Evolutionary conservation across 1,140 invertebrate genomes (phyloP), one percentile per base, ranked within the genome.

Genomic region (Pachypeltis micranthus): DNA sequence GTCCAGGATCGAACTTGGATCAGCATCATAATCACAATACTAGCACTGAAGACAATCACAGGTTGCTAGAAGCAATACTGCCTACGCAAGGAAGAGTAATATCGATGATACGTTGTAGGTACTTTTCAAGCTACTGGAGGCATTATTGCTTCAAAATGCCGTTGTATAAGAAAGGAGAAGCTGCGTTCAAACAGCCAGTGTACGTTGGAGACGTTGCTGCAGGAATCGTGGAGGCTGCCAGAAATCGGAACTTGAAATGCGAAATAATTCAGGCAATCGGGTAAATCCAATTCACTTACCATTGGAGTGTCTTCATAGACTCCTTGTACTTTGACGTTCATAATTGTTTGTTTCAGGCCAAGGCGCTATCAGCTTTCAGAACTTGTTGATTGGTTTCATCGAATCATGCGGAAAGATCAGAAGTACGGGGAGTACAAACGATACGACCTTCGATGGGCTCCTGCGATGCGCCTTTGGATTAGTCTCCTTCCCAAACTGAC

Each of bases 231-330:
- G 87, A 87, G 69, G 85, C 87, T 25, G 77, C 87, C n/a, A 83
- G 78, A 70, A 89, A 96, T 77, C 83, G 83, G 1, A 83, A 87
- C 59, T 82, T 85, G 25, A 79, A 77, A 55, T 94, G 94, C 31
- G 82, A 92, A 75, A 85, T 85, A 44, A 96, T 91, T 73, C 92
- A 97, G 77, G 90, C 90, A 74, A 82, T 95, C 67, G 95, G 94
- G 90, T 91, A 77, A 74, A n/a, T n/a, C n/a, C n/a, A n/a, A n/a
- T n/a, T n/a, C n/a, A n/a, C n/a, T n/a, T n/a, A n/a, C n/a, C n/a
- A n/a, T n/a, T n/a, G n/a, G n/a, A n/a, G n/a, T n/a, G n/a, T n/a
- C n/a, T n/a, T n/a, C 31, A 39, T 10, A 10, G 16, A 39, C 31
- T 10, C 31, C 31, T 39, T 39, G 31, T 39, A 39, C 31, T 64